Conservation (phyloP, 2,797 vertebrate species). For the Trichosurus vulpecula region DNA sequence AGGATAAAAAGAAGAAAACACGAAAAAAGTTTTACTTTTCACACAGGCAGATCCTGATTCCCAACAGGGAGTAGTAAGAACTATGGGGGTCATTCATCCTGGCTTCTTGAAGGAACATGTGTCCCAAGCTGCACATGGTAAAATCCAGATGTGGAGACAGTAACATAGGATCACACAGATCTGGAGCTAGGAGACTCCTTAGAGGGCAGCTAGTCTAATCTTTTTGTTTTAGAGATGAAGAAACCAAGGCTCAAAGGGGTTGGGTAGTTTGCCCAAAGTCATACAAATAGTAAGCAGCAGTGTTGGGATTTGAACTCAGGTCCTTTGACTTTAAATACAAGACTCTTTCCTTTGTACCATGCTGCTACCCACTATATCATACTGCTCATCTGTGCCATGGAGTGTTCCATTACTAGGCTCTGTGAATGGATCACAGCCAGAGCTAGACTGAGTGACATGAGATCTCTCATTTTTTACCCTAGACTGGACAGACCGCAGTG, state of each 20-base stretch:
- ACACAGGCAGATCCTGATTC: not conserved
- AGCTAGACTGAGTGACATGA: not conserved
- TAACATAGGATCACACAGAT: not conserved
- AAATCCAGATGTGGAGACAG: not conserved
- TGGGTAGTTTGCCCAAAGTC: not conserved
- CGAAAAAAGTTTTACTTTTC: conserved; percentile 54
- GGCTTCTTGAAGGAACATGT: not conserved
- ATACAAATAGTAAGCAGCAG: not conserved
- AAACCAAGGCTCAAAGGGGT: not conserved
- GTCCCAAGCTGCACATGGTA: not conserved
- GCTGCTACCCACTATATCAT: not conserved
- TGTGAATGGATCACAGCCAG: not conserved
- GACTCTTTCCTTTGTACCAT: not conserved
- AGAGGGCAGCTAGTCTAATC: not conserved
- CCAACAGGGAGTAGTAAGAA: conserved; percentile 17
- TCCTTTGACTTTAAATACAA: not conserved
- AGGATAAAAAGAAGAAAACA: conserved; percentile 9
- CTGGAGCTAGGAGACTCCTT: not conserved
- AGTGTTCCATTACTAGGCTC: not conserved
- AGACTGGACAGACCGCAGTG: not conserved
- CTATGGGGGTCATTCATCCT: not conserved
- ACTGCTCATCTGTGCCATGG: not conserved
- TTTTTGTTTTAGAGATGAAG: not conserved
- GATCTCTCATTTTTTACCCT: not conserved
- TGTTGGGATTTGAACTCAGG: not conserved